Percentiles rank a stretch among this genome's conserved stretches.
These are phyloP conservation scores for Syngnathoides biaculeatus DNA, from an alignment of 2,113 vertebrate genomes.

Conservation along the genomic window DNA sequence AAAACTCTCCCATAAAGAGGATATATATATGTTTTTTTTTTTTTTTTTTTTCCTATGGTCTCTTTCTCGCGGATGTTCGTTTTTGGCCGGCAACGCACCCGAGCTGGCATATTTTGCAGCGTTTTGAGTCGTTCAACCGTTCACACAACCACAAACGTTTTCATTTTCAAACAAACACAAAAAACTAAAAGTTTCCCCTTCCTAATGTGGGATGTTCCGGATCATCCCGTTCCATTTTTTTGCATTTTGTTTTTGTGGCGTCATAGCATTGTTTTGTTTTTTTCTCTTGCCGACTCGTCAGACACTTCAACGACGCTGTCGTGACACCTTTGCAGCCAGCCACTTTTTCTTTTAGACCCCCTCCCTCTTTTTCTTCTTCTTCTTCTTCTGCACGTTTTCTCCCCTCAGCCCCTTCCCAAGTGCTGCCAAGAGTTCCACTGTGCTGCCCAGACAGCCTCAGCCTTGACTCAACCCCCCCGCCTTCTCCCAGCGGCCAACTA, in stretches of 20 bases:
- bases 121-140: neutral
- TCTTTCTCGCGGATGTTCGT: no score
- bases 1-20: no score
- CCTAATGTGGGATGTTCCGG: neutral
- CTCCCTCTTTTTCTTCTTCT: constrained; percentile 14
- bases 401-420: constrained; percentile 30
- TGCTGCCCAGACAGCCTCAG: constrained; percentile 63
- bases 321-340: constrained; percentile 58
- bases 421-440: constrained; percentile 59
- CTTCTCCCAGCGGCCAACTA: constrained; percentile 70
- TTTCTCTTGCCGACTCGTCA: constrained; percentile 36
- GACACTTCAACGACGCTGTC: constrained; percentile 12
- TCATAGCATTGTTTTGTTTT: constrained; percentile 18
- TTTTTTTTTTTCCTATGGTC: no score
- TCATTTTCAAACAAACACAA: neutral
- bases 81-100: no score
- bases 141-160: no score
- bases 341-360: constrained; percentile 30
- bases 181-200: no score
- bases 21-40: no score
- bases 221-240: neutral
- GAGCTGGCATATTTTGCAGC: neutral
- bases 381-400: constrained; percentile 50
- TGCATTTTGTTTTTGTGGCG: neutral
- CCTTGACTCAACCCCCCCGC: constrained; percentile 69